Percentiles rank a stretch among this genome's conserved stretches.
Conservation (phyloP, 2,113 vertebrate genomes). For the Maccullochella peelii region DNA sequence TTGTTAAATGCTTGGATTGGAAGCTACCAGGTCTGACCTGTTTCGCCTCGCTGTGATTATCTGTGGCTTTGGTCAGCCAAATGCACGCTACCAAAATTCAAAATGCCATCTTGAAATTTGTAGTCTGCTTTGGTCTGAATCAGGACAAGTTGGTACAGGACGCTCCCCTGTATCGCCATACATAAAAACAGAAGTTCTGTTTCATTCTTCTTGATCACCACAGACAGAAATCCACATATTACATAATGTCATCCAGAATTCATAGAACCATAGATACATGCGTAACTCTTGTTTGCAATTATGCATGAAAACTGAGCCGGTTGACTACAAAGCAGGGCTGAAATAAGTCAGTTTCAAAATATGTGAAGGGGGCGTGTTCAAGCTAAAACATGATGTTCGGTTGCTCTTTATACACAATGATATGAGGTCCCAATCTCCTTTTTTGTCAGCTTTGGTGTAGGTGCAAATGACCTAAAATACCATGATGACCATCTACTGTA, state of each 20-base stretch:
- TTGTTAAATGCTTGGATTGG: neutral
- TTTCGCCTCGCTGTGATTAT: neutral
- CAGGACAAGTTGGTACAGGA: neutral
- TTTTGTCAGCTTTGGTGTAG: too few species aligned
- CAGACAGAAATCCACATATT: neutral
- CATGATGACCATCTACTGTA: neutral
- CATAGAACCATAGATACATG: neutral
- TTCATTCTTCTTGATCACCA: neutral
- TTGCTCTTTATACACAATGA: neutral
- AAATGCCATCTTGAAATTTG: neutral
- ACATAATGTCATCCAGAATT: neutral
- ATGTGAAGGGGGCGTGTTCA: neutral
- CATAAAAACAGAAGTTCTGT: neutral
- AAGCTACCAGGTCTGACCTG: neutral
- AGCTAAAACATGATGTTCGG: neutral
- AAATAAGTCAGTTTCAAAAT: neutral
- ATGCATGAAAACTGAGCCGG: neutral
- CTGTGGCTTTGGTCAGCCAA: neutral
- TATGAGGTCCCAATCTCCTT: neutral
- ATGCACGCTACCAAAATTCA: neutral
- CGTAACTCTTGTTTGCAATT: neutral
- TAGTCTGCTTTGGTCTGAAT: neutral
- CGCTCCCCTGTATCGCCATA: neutral
- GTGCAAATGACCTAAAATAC: neutral
- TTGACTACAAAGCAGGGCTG: neutral